These are phyloP conservation scores for Lepidochrysops patricia DNA, from an alignment of 2,888 invertebrate genomes.

Conservation along the genomic window DNA sequence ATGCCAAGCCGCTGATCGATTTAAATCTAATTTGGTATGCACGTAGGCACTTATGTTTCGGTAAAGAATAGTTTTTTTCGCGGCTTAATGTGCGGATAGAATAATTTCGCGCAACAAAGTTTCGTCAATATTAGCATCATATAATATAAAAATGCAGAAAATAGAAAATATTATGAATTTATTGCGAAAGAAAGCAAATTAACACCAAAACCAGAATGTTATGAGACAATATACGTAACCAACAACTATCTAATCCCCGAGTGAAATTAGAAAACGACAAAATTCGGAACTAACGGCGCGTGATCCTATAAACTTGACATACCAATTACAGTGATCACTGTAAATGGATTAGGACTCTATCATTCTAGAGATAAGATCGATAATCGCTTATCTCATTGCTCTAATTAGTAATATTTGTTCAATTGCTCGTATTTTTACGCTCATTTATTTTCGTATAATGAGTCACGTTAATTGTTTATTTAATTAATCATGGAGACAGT, in stretches of 20 bases:
- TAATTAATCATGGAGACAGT: neutral
- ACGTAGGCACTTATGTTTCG: too few species aligned
- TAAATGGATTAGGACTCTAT: neutral
- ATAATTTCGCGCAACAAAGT: too few species aligned
- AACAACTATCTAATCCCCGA: neutral
- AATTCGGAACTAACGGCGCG: conserved; percentile 27
- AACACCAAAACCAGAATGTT: neutral
- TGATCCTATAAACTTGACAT: conserved; percentile 30
- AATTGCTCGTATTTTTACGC: neutral
- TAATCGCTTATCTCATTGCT: neutral
- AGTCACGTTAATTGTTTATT: neutral
- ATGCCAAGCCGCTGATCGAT: too few species aligned
- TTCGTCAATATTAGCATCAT: too few species aligned
- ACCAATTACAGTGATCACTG: conserved; percentile 12
- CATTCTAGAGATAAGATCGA: neutral
- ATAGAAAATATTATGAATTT: too few species aligned
- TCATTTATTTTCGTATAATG: neutral
- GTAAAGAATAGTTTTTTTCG: too few species aligned
- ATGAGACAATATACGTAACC: neutral
- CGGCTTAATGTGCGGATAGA: too few species aligned
- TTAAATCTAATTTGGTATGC: too few species aligned
- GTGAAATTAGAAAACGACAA: conserved; percentile 20
- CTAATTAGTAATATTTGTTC: conserved; percentile 1
- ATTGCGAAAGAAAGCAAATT: neutral
- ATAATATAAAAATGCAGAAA: too few species aligned